Conservation (phyloP, 1,140 invertebrate species). For the Euura lappo region DNA sequence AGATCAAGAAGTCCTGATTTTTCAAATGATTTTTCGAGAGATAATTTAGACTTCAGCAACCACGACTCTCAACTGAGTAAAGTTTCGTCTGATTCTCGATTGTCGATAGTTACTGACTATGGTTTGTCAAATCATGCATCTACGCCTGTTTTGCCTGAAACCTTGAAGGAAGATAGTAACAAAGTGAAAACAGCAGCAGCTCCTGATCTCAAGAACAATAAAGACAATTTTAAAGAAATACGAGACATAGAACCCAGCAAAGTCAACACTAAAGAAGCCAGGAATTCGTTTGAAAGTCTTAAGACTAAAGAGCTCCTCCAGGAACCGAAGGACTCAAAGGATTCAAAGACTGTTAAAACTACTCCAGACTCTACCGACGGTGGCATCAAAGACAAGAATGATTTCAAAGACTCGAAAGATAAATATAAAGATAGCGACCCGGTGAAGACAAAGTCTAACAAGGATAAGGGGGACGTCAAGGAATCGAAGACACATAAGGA, state of each 20-base stretch:
- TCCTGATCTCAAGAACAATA: slow-evolving; percentile 32
- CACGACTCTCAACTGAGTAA: slow-evolving; percentile 66
- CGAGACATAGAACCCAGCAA: slow-evolving; percentile 36
- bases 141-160: slow-evolving; percentile 38
- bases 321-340: slow-evolving; percentile 46
- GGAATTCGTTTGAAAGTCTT: slow-evolving; percentile 51
- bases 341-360: slow-evolving; percentile 36
- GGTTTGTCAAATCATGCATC: slow-evolving; percentile 56
- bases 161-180: slow-evolving; percentile 50
- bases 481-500: slow-evolving; percentile 32
- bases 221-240: slow-evolving; percentile 46
- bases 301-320: slow-evolving; percentile 50
- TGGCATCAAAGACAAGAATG: slow-evolving; percentile 42
- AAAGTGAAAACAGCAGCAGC: slow-evolving; percentile 50
- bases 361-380: slow-evolving; percentile 45
- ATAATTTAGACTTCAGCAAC: slow-evolving; percentile 58
- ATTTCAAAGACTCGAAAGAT: slow-evolving; percentile 38
- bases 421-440: slow-evolving; percentile 48
- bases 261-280: slow-evolving; percentile 51
- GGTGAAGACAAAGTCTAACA: slow-evolving; percentile 44
- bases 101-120: slow-evolving; percentile 63
- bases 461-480: slow-evolving; percentile 37
- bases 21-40: slow-evolving; percentile 46
- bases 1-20: slow-evolving; percentile 54
- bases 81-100: slow-evolving; percentile 65